Base-by-base conservation (phyloP, 2,113 vertebrate genomes). In the Gadus macrocephalus region DNA sequence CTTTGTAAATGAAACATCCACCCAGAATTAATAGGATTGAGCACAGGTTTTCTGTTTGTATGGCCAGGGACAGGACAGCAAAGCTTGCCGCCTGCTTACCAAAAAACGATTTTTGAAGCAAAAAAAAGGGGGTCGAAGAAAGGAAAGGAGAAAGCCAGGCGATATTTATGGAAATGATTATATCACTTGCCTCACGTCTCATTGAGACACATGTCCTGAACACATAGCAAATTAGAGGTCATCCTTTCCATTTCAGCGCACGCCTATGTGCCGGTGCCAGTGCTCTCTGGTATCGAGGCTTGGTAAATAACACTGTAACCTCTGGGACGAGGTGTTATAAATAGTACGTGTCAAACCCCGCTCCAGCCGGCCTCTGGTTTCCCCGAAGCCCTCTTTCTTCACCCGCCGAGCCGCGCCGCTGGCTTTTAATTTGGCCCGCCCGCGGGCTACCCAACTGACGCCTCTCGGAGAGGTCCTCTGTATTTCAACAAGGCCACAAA, bases 401-500 rank as follows among this genome's bases (percentile, higher is more conserved):
- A 91, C 91, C 92, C 91, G 71, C 81, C 66, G 67, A 8, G 84
- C 74, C 83, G 90, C 90, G 91, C 81, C 79, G 89, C 87, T 93
- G 70, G 92, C 93, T 95, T 98, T 92, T 95, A 93, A 96, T 97
- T 95, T 96, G 79, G 72, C 86, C 84, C 88, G 87, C 85, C 78
- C 80, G 83, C 66, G 88, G 93, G 91, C 92, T 94, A 93, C 95
- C 94, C 94, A 88, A 92, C 94, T 93, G 95, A 96, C 92, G 94
- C 95, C 94, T 95, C 87, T 91, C 90, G 84, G 87, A 86, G 89
- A 91, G 91, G 90, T 81, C 85, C 90, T 90, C 91, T 92, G 90
- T 93, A 94, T 94, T 95, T 93, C 92, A 93, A 92, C 91, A 93
- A 92, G 92, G 91, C 95, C 94, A 20, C 95, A 95, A 93, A 93